A percentile compares a stretch with the other conserved stretches of the same genome.
These are phyloP conservation scores for Synanthedon tipuliformis DNA, from an alignment of 2,888 invertebrate genomes.

Conservation along the genomic window DNA sequence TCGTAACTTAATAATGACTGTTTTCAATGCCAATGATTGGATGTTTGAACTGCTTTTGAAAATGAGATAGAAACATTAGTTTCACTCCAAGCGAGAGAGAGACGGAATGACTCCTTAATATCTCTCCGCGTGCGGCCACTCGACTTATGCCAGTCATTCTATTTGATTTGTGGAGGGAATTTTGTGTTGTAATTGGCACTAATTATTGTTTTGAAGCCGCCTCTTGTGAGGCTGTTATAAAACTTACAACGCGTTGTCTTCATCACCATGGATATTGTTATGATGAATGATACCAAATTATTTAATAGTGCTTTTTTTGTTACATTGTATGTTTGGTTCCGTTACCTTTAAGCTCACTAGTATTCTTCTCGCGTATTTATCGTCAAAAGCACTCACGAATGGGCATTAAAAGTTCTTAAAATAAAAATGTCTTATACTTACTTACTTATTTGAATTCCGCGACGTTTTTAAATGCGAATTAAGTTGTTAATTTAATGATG, in stretches of 20 bases:
- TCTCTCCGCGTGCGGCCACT: constrained; percentile 60
- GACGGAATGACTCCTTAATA: constrained; percentile 36
- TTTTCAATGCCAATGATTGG: constrained; percentile 24
- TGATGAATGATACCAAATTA: background rate
- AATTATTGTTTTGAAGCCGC: constrained; percentile 60
- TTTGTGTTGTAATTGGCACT: constrained; percentile 60
- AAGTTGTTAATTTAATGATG: background rate
- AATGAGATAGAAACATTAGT: constrained; percentile 20
- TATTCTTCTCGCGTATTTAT: background rate
- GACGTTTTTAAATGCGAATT: background rate
- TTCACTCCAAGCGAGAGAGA: constrained; percentile 20
- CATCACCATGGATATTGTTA: background rate
- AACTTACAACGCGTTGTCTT: constrained; percentile 19
- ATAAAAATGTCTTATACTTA: background rate
- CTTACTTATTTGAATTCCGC: background rate
- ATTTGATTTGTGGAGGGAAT: constrained; percentile 60
- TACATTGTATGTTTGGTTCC: no score
- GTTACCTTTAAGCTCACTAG: no score
- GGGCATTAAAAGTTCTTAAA: background rate
- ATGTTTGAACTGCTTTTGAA: constrained; percentile 17
- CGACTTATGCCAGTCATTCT: constrained; percentile 58
- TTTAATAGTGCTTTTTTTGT: no score
- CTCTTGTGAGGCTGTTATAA: constrained; percentile 29
- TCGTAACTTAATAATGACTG: constrained; percentile 13
- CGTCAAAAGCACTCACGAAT: background rate